Percentiles rank a stretch among this genome's conserved stretches.
Conservation (phyloP, 2,797 vertebrate genomes). For the Centroberyx gerrardi region DNA sequence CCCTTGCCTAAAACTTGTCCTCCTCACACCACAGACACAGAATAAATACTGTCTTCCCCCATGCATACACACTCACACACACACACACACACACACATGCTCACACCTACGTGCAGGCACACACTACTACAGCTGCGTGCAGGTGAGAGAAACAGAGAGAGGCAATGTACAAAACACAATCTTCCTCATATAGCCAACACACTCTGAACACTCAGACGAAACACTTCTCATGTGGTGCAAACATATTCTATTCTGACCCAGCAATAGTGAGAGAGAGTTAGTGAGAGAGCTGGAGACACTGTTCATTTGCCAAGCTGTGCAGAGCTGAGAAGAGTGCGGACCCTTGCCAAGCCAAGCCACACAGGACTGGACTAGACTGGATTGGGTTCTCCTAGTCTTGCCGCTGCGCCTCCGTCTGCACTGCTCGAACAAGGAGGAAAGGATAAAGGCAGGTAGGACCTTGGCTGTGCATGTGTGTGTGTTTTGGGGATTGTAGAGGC, state of each 20-base stretch:
- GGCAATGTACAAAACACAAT: neutral
- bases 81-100: slow-evolving; percentile 1
- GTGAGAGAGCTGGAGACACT: slow-evolving; percentile 9
- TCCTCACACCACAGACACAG: neutral
- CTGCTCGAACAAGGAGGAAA: slow-evolving; percentile 51
- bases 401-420: slow-evolving; percentile 45
- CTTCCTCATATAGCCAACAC: slow-evolving; percentile 1
- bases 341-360: slow-evolving; percentile 30
- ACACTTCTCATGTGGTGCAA: slow-evolving; percentile 33
- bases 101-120: slow-evolving; percentile 3
- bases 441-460: slow-evolving; percentile 62
- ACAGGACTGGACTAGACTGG: slow-evolving; percentile 14
- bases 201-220: neutral
- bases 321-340: slow-evolving; percentile 29
- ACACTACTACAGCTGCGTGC: no score
- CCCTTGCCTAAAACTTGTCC: slow-evolving; percentile 2
- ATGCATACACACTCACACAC: neutral
- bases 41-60: slow-evolving; percentile 4
- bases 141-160: slow-evolving; percentile 2
- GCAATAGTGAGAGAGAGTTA: slow-evolving; percentile 17
- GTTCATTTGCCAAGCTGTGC: slow-evolving; percentile 42
- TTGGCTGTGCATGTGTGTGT: slow-evolving; percentile 31
- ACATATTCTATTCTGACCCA: slow-evolving; percentile 30
- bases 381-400: slow-evolving; percentile 44
- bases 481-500: slow-evolving; percentile 38